phyloP scores from a whole-genome alignment of 2,797 vertebrate genomes.

The Acrocephalus scirpaceus region DNA sequence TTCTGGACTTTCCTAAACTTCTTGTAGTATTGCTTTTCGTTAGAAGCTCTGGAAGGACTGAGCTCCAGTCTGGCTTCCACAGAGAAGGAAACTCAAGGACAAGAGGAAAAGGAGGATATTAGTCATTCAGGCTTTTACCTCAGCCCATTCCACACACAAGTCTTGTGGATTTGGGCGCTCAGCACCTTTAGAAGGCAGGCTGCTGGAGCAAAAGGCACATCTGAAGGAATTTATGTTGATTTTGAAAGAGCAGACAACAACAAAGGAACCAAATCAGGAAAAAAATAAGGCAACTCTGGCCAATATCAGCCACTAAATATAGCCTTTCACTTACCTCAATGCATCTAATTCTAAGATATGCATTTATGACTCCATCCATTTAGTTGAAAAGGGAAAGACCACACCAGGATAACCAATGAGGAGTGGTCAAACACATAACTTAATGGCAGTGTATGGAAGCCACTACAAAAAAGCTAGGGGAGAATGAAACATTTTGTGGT shows the following conservation, averaged over 20 bases:
- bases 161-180: background rate
- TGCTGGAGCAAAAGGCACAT: conserved; percentile 38
- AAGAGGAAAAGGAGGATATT: conserved; percentile 28
- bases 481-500: conserved; percentile 68
- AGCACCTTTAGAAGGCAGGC: conserved; percentile 38
- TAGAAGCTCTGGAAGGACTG: background rate
- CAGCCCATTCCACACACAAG: background rate
- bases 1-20: background rate
- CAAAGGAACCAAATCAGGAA: conserved; percentile 66
- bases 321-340: conserved; percentile 72
- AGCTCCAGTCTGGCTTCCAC: background rate
- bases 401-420: conserved; percentile 79
- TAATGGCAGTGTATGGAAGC: conserved; percentile 76
- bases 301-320: conserved; percentile 72
- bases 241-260: conserved; percentile 69
- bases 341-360: conserved; percentile 77
- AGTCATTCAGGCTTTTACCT: conserved; percentile 27
- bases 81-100: conserved; percentile 13
- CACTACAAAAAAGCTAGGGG: conserved; percentile 76
- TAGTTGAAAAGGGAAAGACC: conserved; percentile 77
- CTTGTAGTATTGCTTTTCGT: background rate
- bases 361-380: conserved; percentile 76
- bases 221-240: conserved; percentile 59
- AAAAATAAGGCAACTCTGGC: conserved; percentile 56
- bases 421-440: conserved; percentile 75